These are phyloP conservation scores for Tenebrio molitor DNA, from an alignment of 1,140 invertebrate genomes.

Conservation along the genomic window DNA sequence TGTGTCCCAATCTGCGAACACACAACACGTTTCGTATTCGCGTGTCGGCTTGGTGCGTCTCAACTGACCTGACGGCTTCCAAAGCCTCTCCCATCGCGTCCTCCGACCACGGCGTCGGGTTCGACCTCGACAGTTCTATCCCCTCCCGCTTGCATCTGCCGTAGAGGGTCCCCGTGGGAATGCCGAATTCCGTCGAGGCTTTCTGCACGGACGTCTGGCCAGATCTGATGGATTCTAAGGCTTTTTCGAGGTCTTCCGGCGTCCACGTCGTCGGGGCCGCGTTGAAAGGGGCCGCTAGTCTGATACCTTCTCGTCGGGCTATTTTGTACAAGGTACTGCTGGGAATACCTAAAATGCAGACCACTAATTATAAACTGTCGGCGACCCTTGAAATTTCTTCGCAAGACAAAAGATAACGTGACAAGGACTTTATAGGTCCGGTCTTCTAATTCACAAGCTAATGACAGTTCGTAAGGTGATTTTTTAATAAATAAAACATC, in stretches of 20 bases:
- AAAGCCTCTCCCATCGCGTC: slow-evolving; percentile 91
- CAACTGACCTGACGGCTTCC: slow-evolving; percentile 83
- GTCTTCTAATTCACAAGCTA: no score
- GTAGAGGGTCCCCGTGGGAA: slow-evolving; percentile 87
- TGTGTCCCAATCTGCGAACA: slow-evolving; percentile 82
- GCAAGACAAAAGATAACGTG: no score
- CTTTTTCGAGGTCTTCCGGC: slow-evolving; percentile 84
- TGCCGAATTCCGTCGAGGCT: slow-evolving; percentile 86
- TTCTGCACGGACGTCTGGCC: slow-evolving; percentile 88
- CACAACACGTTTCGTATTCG: no score
- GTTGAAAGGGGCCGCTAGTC: slow-evolving; percentile 88
- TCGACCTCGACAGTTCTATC: slow-evolving; percentile 87
- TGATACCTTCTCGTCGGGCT: slow-evolving; percentile 87
- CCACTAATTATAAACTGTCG: no score
- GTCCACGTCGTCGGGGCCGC: slow-evolving; percentile 92
- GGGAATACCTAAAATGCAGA: slow-evolving; percentile 79
- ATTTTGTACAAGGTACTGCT: slow-evolving; percentile 93
- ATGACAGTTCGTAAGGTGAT: no score
- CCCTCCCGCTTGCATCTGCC: slow-evolving; percentile 90
- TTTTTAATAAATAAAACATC: no score
- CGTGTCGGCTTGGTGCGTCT: not conserved
- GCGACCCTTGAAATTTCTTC: no score
- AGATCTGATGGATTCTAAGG: slow-evolving; percentile 84
- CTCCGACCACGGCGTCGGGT: slow-evolving; percentile 91
- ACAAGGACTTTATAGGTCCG: no score